These are phyloP conservation scores for Charina bottae DNA, from an alignment of 2,113 vertebrate species.

Conservation along the genomic window DNA sequence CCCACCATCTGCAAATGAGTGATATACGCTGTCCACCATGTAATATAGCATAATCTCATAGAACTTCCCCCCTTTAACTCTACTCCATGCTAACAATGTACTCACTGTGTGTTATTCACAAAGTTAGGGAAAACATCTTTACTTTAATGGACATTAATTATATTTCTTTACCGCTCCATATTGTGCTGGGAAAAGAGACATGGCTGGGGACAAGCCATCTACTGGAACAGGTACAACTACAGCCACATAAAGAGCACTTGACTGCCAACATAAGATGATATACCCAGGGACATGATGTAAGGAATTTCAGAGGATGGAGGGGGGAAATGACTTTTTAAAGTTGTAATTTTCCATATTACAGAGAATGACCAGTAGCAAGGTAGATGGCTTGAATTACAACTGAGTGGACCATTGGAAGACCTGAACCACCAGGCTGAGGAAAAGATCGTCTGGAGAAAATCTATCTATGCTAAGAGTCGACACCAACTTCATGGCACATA, in stretches of 20 bases:
- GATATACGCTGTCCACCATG: neutral
- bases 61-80: neutral
- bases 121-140: conserved; percentile 47
- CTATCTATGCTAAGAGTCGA: neutral
- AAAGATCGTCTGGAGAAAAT: neutral
- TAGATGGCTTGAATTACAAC: neutral
- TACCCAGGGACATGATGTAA: neutral
- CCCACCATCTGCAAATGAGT: neutral
- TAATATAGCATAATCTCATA: neutral
- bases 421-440: neutral
- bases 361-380: neutral
- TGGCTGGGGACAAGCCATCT: neutral
- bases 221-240: neutral
- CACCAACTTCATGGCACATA: neutral
- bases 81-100: neutral
- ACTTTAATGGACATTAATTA: conserved; percentile 38
- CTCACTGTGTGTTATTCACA: conserved; percentile 32
- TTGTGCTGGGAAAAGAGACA: neutral
- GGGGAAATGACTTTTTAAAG: neutral
- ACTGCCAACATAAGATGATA: neutral
- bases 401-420: neutral
- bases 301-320: neutral
- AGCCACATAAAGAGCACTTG: neutral
- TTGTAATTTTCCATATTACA: neutral
- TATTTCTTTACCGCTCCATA: conserved; percentile 41